Conservation (phyloP, 2,113 vertebrate genomes). For the Cryptotis parvus region DNA sequence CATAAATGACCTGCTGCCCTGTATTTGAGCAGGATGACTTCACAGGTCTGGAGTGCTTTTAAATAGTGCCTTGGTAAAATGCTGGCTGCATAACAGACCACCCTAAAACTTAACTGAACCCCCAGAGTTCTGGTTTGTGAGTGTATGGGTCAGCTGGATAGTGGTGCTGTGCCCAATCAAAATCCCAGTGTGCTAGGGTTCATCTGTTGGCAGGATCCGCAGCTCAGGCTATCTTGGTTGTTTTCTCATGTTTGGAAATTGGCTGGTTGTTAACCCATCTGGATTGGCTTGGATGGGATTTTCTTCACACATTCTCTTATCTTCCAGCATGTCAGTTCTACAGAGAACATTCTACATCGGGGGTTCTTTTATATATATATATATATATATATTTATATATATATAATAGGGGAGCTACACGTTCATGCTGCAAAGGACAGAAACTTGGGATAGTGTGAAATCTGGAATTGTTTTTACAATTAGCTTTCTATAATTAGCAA, state of each 20-base stretch:
- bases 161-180: neutral
- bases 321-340: too few species aligned
- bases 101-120: neutral
- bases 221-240: neutral
- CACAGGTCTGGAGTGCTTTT: neutral
- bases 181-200: neutral
- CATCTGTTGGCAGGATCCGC: neutral
- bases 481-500: neutral
- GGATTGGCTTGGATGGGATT: neutral
- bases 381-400: too few species aligned
- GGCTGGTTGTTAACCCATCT: too few species aligned
- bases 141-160: neutral
- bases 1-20: neutral
- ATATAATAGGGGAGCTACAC: neutral
- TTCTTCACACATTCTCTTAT: neutral
- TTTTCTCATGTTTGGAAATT: neutral
- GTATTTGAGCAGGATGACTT: neutral
- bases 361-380: too few species aligned
- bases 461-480: neutral
- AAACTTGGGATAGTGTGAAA: neutral
- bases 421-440: neutral
- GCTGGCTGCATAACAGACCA: neutral
- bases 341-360: too few species aligned
- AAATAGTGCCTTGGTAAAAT: slow-evolving; percentile 38
- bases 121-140: neutral